These are phyloP conservation scores for Campaea margaritaria DNA, from an alignment of 2,888 invertebrate species.

Conservation along the genomic window DNA sequence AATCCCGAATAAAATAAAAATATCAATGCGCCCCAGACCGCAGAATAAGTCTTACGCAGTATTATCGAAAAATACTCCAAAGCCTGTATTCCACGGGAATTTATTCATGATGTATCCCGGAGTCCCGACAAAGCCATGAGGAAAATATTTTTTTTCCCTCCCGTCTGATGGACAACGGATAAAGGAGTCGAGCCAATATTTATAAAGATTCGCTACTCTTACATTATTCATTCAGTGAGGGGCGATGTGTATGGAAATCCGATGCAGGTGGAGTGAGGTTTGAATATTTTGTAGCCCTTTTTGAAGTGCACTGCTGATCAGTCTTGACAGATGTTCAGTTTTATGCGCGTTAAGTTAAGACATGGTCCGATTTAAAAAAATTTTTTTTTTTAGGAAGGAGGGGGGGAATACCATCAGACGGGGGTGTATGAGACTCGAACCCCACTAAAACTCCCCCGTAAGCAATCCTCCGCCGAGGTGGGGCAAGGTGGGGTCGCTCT, in stretches of 20 bases:
- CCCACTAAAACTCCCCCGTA: no score
- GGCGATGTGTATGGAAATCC: conserved; percentile 32
- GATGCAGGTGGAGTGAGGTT: conserved; percentile 30
- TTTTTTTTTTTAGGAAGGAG: no score
- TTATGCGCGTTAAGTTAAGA: no score
- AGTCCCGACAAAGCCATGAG: conserved; percentile 34
- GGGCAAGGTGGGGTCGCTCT: no score
- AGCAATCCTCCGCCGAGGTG: no score
- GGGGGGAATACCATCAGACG: no score
- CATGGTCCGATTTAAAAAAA: no score
- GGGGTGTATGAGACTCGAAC: no score
- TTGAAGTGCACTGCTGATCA: conserved; percentile 21
- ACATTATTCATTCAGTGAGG: conserved; percentile 39
- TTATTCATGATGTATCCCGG: conserved; percentile 44
- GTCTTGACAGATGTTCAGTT: conserved; percentile 17
- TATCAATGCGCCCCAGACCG: conserved; percentile 13
- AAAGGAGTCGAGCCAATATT: conserved; percentile 38
- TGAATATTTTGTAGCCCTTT: conserved; percentile 22
- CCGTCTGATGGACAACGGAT: conserved; percentile 40
- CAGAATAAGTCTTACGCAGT: conserved; percentile 14
- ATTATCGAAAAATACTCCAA: conserved; percentile 38
- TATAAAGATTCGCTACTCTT: conserved; percentile 39
- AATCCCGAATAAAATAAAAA: conserved; percentile 2
- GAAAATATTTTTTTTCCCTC: conserved; percentile 38
- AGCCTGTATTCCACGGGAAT: conserved; percentile 37